These are phyloP conservation scores for Andricus quercusramuli DNA, from an alignment of 2,888 invertebrate genomes.

Conservation along the genomic window DNA sequence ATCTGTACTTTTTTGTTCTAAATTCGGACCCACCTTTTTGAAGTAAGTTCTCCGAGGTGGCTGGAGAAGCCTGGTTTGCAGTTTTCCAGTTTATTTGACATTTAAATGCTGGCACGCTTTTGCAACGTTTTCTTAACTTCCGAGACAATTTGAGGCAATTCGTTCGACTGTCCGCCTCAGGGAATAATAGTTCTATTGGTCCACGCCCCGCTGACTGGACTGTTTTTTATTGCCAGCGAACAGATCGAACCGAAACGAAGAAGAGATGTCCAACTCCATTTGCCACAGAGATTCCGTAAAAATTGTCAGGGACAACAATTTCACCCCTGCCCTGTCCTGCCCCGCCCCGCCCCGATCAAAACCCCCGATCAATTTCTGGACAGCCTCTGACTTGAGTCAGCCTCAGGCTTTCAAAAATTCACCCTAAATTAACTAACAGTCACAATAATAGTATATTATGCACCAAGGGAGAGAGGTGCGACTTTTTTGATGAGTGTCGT, in stretches of 20 bases:
- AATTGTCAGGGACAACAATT: slow-evolving; percentile 49
- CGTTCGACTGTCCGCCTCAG: slow-evolving; percentile 60
- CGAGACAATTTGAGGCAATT: slow-evolving; percentile 57
- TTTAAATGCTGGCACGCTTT: slow-evolving; percentile 34
- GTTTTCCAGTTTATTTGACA: slow-evolving; percentile 38
- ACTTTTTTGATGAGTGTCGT: too few relatives aligned
- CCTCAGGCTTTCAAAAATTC: slow-evolving; percentile 46
- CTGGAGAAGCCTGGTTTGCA: slow-evolving; percentile 10
- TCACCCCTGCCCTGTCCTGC: slow-evolving; percentile 39
- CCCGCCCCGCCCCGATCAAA: slow-evolving; percentile 40
- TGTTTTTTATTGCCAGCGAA: slow-evolving; percentile 74
- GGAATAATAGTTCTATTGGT: slow-evolving; percentile 64
- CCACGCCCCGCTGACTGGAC: slow-evolving; percentile 79
- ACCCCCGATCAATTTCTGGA: slow-evolving; percentile 15
- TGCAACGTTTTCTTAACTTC: slow-evolving; percentile 33
- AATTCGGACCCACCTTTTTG: slow-evolving; percentile 29
- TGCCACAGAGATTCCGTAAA: slow-evolving; percentile 45
- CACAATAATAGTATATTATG: too few relatives aligned
- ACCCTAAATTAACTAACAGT: not conserved
- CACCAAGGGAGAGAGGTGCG: too few relatives aligned
- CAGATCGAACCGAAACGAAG: slow-evolving; percentile 57
- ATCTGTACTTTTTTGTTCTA: not conserved
- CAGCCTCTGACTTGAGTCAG: not conserved
- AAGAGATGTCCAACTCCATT: slow-evolving; percentile 59
- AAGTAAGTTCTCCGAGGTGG: not conserved